Evolutionary conservation across 2,113 vertebrate genomes (phyloP).

Genomic region (Climacteris rufus): DNA sequence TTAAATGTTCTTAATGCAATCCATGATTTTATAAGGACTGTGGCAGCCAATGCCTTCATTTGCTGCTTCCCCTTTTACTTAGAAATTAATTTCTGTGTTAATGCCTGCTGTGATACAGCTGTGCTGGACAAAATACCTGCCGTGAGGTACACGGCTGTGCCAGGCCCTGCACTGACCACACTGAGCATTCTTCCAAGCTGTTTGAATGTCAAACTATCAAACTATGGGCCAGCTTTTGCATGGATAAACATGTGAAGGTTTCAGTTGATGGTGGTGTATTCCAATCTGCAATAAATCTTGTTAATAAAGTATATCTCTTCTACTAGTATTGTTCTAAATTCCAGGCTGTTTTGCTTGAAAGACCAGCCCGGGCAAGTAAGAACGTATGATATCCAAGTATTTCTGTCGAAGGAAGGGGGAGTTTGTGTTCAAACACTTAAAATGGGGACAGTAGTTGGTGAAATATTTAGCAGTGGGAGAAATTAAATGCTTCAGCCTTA

Average conservation of each 20-base stretch:
- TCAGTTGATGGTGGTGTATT: background rate
- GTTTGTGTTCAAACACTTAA: background rate
- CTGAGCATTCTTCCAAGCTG: background rate
- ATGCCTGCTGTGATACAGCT: background rate
- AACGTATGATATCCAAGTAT: background rate
- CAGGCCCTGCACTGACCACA: background rate
- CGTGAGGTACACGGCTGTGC: fast-evolving
- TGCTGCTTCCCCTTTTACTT: background rate
- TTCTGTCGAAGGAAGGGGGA: background rate
- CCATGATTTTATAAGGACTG: background rate
- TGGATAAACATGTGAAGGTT: background rate
- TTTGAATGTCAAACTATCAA: background rate
- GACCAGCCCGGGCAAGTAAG: background rate
- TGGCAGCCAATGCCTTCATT: background rate
- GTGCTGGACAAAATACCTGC: background rate
- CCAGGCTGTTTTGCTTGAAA: background rate
- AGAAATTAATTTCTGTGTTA: background rate
- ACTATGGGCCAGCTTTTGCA: fast-evolving
- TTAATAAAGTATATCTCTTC: background rate
- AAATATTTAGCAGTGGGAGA: background rate
- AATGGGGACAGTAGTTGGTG: background rate
- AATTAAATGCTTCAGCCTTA: background rate
- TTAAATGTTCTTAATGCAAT: background rate
- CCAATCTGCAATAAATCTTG: background rate
- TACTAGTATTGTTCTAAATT: background rate